phyloP scores from a whole-genome alignment of 2,113 vertebrate genomes.

The Egretta garzetta region DNA sequence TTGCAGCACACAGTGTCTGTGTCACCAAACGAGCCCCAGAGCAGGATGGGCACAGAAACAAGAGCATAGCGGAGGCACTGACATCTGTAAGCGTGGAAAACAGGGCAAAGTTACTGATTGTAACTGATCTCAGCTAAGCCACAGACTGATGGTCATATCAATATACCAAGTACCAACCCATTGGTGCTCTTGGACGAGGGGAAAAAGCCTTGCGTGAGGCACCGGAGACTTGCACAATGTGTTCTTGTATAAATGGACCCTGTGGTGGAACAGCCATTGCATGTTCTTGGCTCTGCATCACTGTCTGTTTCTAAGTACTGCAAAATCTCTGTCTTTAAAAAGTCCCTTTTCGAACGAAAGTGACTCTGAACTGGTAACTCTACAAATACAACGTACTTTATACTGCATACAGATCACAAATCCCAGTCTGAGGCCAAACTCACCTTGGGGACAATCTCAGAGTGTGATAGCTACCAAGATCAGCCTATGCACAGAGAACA shows the following conservation, averaged over 20 bases:
- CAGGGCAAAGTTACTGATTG: background rate
- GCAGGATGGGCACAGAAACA: background rate
- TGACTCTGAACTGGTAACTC: background rate
- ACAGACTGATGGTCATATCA: background rate
- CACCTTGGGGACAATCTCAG: background rate
- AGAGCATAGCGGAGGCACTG: background rate
- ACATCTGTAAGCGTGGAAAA: background rate
- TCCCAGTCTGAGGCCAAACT: background rate
- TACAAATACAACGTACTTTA: fast-evolving
- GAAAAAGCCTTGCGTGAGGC: background rate
- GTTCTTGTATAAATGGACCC: background rate
- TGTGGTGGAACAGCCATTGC: background rate
- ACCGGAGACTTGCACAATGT: background rate
- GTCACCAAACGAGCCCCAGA: background rate
- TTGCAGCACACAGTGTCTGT: background rate
- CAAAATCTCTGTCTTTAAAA: background rate
- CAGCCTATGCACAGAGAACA: background rate
- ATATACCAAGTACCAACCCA: background rate
- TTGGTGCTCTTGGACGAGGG: background rate
- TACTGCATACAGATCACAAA: background rate
- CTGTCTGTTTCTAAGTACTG: background rate
- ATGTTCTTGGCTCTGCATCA: background rate
- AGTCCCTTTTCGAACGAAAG: background rate
- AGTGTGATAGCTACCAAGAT: background rate
- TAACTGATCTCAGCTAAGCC: background rate